Base-by-base conservation (phyloP, 2,113 vertebrate species). In the Prionailurus viverrinus region DNA sequence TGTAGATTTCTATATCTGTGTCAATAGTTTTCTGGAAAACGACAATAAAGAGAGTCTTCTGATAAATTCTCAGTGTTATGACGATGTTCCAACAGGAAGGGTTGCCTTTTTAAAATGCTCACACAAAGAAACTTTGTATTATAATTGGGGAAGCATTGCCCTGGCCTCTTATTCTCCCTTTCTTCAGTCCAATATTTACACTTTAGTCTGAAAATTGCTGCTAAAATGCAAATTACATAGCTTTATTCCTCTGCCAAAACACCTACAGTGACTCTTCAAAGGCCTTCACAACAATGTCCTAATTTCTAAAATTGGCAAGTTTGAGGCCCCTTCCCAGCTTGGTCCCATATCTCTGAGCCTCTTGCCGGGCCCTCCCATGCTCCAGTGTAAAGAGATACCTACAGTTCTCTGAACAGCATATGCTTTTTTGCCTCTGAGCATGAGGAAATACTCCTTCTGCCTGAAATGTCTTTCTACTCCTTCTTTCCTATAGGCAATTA, bases 11-110 rank as follows among this genome's bases (percentile, higher is more conserved):
- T 27, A 18, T 29, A 63, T 69, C 31, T 31, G 33, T 76, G 61
- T 39, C 8, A 48, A 61, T 88, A 48, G 19, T 45, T 41, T 84
- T 71, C 41, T 86, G 51, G 33, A 21, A 92, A 95, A 83, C 53
- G 7, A 4, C 61, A 85, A 5, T 45, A 53, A 65, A 74, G 36
- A 73, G 2, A 95, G 39, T 61, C 53, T 84, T 94, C 66, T 89
- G 15, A 82, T n/a, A 66, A 65, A 69, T 8, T 61, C 33, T 86
- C 29, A 39, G 12, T 19, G 14, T 53, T 45, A 14, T 9, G 12
- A 73, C 27, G 61, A 82, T 61, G 41, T 80, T 94, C 81, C 31
- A 68, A 74, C 8, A 92, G 45, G 78, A 96, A 92, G n/a, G 16
- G 1, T 8, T 31, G 14, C 3, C 45, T 61, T 86, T 91, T 91